A percentile compares a stretch with the other conserved stretches of the same genome.
Conservation (phyloP, 1,140 invertebrate genomes). For the Centruroides sculpturatus region DNA sequence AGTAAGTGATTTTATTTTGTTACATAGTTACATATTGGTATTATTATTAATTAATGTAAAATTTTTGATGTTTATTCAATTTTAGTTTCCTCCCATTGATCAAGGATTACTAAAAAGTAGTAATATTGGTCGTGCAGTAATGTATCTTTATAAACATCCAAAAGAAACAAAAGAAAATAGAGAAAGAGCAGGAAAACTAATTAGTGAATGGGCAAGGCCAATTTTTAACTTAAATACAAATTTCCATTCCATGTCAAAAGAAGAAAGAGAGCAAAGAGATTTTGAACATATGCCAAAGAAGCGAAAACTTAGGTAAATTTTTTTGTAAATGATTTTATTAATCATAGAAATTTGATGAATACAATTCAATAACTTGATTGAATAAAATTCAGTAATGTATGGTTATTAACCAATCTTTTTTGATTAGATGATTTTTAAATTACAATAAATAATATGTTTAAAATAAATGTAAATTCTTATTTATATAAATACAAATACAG, state of each 20-base stretch:
- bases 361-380: too few species aligned
- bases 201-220: conserved; percentile 90
- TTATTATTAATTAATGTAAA: neutral
- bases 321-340: neutral
- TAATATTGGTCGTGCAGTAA: conserved; percentile 74
- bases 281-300: conserved; percentile 55
- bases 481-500: too few species aligned
- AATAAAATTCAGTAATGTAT: neutral
- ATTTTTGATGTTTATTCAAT: neutral
- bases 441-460: too few species aligned
- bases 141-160: conserved; percentile 99
- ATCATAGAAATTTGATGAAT: neutral
- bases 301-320: conserved; percentile 3
- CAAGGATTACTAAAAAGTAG: conserved; percentile 81
- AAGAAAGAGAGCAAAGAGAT: conserved; percentile 68
- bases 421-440: too few species aligned
- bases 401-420: too few species aligned
- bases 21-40: neutral
- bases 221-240: conserved; percentile 94
- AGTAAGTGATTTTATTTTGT: conserved; percentile 38
- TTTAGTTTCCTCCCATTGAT: conserved; percentile 77
- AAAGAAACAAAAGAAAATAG: conserved; percentile 91
- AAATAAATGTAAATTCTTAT: too few species aligned
- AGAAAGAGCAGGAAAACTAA: conserved; percentile 74
- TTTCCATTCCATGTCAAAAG: conserved; percentile 56